Evolutionary conservation across 2,888 invertebrate species (phyloP).

Genomic region (Aethes cnicana): DNA sequence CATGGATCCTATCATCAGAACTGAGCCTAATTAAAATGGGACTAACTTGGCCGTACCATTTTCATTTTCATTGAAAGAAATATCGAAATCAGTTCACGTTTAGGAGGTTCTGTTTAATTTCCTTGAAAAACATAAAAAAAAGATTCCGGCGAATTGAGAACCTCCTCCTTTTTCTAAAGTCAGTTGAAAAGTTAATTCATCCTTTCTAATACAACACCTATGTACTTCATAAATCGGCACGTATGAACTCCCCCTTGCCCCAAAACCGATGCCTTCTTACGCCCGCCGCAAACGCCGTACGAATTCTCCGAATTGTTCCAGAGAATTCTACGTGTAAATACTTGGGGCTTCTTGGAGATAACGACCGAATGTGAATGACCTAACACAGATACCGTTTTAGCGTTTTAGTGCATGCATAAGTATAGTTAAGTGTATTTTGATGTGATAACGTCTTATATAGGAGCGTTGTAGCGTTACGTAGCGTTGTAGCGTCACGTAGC

Average conservation of each 20-base stretch:
- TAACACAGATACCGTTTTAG: neutral
- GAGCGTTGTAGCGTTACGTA: no score
- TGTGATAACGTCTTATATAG: neutral
- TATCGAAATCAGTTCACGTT: neutral
- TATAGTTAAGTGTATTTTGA: neutral
- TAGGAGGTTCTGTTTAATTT: no score
- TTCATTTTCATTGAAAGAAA: neutral
- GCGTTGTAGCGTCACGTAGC: no score
- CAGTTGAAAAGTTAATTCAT: neutral
- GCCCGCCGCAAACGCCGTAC: slow-evolving; percentile 14
- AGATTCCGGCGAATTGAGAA: no score
- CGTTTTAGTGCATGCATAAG: neutral
- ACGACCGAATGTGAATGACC: slow-evolving; percentile 6
- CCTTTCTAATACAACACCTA: neutral
- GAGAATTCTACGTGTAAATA: slow-evolving; percentile 26
- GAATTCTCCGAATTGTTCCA: slow-evolving; percentile 26
- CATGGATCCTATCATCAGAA: no score
- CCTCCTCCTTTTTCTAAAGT: no score
- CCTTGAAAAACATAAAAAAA: no score
- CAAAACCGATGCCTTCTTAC: slow-evolving; percentile 24
- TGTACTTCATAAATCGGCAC: neutral
- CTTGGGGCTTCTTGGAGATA: slow-evolving; percentile 23
- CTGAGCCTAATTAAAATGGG: no score
- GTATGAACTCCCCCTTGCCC: slow-evolving; percentile 2
- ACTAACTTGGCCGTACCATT: no score